Evolutionary conservation across 2,888 invertebrate genomes (phyloP).

Genomic region (Tetragonisca angustula): DNA sequence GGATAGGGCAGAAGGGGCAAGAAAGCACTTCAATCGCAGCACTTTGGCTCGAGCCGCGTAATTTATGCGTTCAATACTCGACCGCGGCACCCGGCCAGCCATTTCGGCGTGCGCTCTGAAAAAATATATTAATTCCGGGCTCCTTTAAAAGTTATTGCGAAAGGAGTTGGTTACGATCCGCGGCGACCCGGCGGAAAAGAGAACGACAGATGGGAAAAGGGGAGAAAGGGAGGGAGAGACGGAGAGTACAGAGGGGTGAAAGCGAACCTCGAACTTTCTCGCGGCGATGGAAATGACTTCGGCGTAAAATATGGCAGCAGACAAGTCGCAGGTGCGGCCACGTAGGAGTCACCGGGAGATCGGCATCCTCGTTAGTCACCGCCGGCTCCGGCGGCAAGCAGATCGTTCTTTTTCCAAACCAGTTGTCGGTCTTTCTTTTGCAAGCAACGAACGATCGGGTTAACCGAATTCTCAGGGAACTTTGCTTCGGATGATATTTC

Average conservation of each 20-base stretch:
- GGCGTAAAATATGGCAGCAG: slow-evolving; percentile 73
- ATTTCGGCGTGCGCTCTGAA: slow-evolving; percentile 45
- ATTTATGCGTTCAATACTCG: slow-evolving; percentile 78
- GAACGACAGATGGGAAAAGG: neutral
- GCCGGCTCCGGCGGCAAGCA: slow-evolving; percentile 18
- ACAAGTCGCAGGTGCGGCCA: slow-evolving; percentile 65
- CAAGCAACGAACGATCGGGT: neutral
- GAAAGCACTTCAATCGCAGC: slow-evolving; percentile 73
- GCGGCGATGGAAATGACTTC: slow-evolving; percentile 76
- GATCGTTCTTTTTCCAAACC: slow-evolving; percentile 3
- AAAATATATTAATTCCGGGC: slow-evolving; percentile 72
- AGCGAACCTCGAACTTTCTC: slow-evolving; percentile 65
- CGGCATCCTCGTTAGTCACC: slow-evolving; percentile 44
- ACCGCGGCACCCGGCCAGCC: slow-evolving; percentile 60
- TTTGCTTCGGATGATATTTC: neutral
- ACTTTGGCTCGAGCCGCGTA: slow-evolving; percentile 72
- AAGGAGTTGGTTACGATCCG: slow-evolving; percentile 61
- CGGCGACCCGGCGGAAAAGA: slow-evolving; percentile 2
- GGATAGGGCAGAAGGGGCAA: slow-evolving; percentile 33
- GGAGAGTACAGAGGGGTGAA: neutral
- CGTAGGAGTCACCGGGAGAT: slow-evolving; percentile 40
- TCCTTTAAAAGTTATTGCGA: slow-evolving; percentile 77
- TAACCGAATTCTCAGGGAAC: neutral
- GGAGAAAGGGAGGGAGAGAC: neutral
- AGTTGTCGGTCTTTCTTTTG: neutral